Percentiles rank a stretch among this genome's conserved stretches.
These are phyloP conservation scores for Dromius quadrimaculatus DNA, from an alignment of 2,888 invertebrate genomes.

Conservation along the genomic window DNA sequence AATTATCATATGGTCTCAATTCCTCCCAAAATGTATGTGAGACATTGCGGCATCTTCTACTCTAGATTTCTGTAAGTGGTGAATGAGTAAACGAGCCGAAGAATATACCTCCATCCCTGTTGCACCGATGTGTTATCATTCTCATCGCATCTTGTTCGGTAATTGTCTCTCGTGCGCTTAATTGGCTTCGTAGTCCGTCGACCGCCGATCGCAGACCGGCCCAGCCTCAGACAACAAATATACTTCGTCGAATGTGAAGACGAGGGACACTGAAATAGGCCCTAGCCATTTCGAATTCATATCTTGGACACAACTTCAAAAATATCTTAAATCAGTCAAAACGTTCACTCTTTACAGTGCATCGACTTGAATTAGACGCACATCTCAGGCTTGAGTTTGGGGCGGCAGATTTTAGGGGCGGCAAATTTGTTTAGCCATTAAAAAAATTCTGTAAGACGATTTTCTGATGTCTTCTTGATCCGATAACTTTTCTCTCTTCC, in stretches of 20 bases:
- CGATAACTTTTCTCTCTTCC: too few relatives aligned
- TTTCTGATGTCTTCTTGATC: too few relatives aligned
- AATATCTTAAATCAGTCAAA: too few relatives aligned
- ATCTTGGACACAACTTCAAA: too few relatives aligned
- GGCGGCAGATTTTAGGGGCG: too few relatives aligned
- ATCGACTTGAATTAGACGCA: too few relatives aligned
- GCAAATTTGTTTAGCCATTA: too few relatives aligned
- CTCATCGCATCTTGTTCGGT: conserved; percentile 47
- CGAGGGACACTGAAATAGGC: background rate
- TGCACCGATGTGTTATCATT: conserved; percentile 39
- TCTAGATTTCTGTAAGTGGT: background rate
- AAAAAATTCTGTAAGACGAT: too few relatives aligned
- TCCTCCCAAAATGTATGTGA: background rate
- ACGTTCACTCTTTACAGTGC: too few relatives aligned
- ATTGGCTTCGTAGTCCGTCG: conserved; percentile 42
- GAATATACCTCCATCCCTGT: conserved; percentile 4
- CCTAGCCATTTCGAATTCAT: conserved; percentile 1
- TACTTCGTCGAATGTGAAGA: background rate
- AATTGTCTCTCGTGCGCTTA: conserved; percentile 50
- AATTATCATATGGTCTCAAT: too few relatives aligned
- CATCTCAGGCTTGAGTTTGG: too few relatives aligned
- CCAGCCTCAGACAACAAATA: conserved; percentile 1
- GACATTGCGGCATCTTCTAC: background rate
- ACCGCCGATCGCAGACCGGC: conserved; percentile 11
- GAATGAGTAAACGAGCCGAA: background rate